These are phyloP conservation scores for Sebastes itinus DNA, from an alignment of 2,797 vertebrate genomes.

Conservation along the genomic window DNA sequence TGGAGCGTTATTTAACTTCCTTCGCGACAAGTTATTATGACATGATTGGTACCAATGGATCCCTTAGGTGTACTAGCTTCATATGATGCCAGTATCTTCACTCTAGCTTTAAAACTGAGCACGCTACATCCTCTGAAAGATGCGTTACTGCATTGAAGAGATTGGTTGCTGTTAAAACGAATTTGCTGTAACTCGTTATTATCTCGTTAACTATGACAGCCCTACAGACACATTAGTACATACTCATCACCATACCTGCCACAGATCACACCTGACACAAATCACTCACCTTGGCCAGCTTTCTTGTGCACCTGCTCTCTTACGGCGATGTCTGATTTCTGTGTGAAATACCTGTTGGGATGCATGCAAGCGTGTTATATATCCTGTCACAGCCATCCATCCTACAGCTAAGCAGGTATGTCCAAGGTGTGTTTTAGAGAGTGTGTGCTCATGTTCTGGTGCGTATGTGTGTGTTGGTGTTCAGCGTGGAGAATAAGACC, in stretches of 20 bases:
- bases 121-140: too few relatives aligned
- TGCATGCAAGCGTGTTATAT: slow-evolving; percentile 48
- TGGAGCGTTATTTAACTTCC: too few relatives aligned
- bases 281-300: slow-evolving; percentile 33
- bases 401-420: slow-evolving; percentile 70
- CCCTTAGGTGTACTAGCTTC: too few relatives aligned
- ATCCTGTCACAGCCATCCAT: slow-evolving; percentile 67
- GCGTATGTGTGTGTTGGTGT: slow-evolving; percentile 39
- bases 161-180: too few relatives aligned
- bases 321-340: slow-evolving; percentile 20
- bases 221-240: neutral
- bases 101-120: too few relatives aligned
- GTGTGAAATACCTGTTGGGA: slow-evolving; percentile 58
- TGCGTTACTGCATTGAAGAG: too few relatives aligned
- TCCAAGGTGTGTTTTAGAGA: slow-evolving; percentile 63
- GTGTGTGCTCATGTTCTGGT: neutral
- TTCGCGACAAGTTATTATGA: too few relatives aligned
- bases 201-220: too few relatives aligned
- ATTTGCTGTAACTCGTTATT: too few relatives aligned
- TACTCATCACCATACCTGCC: slow-evolving; percentile 23
- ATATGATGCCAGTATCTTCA: too few relatives aligned
- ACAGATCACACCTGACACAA: slow-evolving; percentile 22
- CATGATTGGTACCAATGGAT: too few relatives aligned
- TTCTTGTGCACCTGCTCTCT: slow-evolving; percentile 20
- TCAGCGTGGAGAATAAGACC: slow-evolving; percentile 84